Conservation (phyloP, 2,113 vertebrate species). For the Anolis carolinensis region DNA sequence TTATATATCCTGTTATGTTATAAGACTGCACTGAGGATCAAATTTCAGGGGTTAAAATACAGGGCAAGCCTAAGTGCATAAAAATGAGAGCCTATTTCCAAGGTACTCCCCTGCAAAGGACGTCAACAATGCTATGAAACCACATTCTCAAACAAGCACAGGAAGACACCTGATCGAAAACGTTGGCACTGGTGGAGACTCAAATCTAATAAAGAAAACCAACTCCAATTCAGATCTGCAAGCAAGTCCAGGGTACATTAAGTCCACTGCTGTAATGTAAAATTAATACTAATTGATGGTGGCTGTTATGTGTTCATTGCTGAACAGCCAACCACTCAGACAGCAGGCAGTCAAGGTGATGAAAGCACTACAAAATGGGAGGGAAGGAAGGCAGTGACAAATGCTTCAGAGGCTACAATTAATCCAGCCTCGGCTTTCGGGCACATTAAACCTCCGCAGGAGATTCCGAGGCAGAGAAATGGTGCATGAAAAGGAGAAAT, state of each 20-base stretch:
- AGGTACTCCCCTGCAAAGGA: background rate
- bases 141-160: background rate
- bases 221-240: constrained; percentile 53
- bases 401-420: constrained; percentile 16
- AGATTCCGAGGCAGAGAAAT: constrained; percentile 17
- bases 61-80: background rate
- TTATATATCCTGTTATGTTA: no score
- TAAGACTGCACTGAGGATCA: no score
- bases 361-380: background rate
- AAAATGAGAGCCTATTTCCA: background rate
- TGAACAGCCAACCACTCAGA: constrained; percentile 46
- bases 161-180: constrained; percentile 45
- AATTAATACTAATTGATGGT: constrained; percentile 67
- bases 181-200: constrained; percentile 30
- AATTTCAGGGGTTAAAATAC: background rate
- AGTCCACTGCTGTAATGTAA: constrained; percentile 54
- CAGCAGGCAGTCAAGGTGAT: constrained; percentile 30
- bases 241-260: constrained; percentile 59
- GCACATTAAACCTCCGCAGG: constrained; percentile 20
- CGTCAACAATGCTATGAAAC: background rate
- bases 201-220: constrained; percentile 64
- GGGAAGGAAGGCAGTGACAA: no score
- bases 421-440: constrained; percentile 21
- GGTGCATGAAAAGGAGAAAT: background rate
- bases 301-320: constrained; percentile 56